Evolutionary conservation across 2,888 invertebrate genomes (phyloP).

Genomic region (Heteromyza rotundicornis): DNA sequence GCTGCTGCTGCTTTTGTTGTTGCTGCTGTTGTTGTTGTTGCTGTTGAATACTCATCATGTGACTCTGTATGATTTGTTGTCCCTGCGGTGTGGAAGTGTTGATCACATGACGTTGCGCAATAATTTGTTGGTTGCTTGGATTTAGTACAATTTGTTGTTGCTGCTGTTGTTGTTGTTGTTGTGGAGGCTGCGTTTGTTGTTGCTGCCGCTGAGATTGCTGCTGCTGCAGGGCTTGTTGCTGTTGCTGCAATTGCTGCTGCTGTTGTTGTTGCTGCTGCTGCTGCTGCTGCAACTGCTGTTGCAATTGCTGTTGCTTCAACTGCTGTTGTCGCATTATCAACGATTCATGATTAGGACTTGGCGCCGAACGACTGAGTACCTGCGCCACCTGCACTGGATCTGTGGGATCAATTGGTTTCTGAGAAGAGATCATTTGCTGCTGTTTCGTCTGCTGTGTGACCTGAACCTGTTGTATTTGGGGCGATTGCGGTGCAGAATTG

Average conservation of each 20-base stretch:
- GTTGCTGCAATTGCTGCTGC: conserved; percentile 31
- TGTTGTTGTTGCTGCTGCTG: conserved; percentile 44
- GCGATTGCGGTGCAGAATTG: conserved; percentile 51
- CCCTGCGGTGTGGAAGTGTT: conserved; percentile 61
- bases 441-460: conserved; percentile 41
- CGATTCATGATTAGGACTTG: conserved; percentile 59
- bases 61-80: conserved; percentile 62
- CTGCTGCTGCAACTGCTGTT: conserved; percentile 49
- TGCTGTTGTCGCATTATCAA: conserved; percentile 58
- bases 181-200: conserved; percentile 35
- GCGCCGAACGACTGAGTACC: conserved; percentile 56
- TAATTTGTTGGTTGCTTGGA: conserved; percentile 45
- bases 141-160: conserved; percentile 33
- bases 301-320: conserved; percentile 52
- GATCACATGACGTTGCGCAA: conserved; percentile 59
- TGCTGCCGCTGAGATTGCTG: conserved; percentile 29
- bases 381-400: conserved; percentile 61
- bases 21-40: conserved; percentile 53
- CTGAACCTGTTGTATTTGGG: conserved; percentile 51
- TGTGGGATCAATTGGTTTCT: conserved; percentile 60
- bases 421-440: conserved; percentile 42
- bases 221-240: conserved; percentile 34
- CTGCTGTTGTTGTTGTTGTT: conserved; percentile 39
- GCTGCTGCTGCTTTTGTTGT: conserved; percentile 37
- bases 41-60: conserved; percentile 58